Evolutionary conservation across 2,888 invertebrate species (phyloP).

Genomic region (Zygogramma bicolorata): DNA sequence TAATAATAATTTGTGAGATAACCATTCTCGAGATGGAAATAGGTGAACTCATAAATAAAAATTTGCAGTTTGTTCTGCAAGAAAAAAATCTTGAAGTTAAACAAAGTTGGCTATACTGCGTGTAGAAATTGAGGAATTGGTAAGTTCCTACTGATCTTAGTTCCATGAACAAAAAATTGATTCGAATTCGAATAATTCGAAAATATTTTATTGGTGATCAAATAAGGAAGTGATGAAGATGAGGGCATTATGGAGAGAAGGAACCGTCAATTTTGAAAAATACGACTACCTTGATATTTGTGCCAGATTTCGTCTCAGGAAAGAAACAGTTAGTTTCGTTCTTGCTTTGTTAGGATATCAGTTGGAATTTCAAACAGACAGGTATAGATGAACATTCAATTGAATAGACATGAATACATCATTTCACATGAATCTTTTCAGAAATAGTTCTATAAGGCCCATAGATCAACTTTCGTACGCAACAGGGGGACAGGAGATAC

Average conservation of each 20-base stretch:
- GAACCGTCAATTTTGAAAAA: not conserved
- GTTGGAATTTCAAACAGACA: not conserved
- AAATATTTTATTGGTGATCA: not conserved
- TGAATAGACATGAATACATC: not conserved
- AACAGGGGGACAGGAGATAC: not conserved
- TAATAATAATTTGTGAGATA: too few species aligned
- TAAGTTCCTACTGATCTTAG: not conserved
- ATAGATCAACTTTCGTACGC: constrained; percentile 5
- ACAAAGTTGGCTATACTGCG: not conserved
- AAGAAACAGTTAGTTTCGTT: not conserved
- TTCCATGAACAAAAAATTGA: not conserved
- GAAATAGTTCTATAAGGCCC: not conserved
- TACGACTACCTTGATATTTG: not conserved
- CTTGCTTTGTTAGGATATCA: not conserved
- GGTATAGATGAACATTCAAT: not conserved
- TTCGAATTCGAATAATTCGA: not conserved
- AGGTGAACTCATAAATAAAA: not conserved
- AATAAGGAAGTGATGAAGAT: not conserved
- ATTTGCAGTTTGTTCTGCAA: not conserved
- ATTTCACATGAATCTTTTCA: not conserved
- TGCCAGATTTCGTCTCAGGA: not conserved
- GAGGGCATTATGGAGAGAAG: not conserved
- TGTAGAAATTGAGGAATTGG: not conserved
- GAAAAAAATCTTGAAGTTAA: not conserved
- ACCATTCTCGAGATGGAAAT: not conserved